These are phyloP conservation scores for Spondyliosoma cantharus DNA, from an alignment of 2,797 vertebrate genomes.

Conservation along the genomic window DNA sequence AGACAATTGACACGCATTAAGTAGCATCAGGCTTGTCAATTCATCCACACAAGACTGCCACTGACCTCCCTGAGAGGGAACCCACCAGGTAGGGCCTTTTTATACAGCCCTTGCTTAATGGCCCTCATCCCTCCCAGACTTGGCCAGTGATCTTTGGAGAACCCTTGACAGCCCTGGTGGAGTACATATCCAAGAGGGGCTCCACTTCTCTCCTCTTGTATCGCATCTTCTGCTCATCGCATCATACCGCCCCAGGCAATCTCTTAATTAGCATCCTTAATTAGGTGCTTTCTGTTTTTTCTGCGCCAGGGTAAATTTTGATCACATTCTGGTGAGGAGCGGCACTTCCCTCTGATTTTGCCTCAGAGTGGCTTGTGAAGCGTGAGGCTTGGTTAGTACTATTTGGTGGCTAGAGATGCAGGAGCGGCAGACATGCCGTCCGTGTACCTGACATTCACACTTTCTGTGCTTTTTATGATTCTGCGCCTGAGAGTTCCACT, in stretches of 20 bases:
- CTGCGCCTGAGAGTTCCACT: background rate
- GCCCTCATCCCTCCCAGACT: conserved; percentile 66
- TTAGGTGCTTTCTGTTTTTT: conserved; percentile 74
- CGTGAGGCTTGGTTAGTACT: conserved; percentile 8
- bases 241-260: conserved; percentile 65
- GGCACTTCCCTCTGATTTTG: conserved; percentile 48
- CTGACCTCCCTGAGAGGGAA: conserved; percentile 62
- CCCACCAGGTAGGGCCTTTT: conserved; percentile 66
- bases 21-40: conserved; percentile 59
- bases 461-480: background rate
- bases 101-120: conserved; percentile 61
- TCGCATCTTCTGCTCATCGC: conserved; percentile 61
- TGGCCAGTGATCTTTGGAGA: conserved; percentile 65
- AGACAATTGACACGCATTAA: conserved; percentile 66
- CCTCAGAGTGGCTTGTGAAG: conserved; percentile 28
- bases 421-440: conserved; percentile 6
- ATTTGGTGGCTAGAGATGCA: background rate
- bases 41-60: conserved; percentile 54
- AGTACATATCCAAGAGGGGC: conserved; percentile 56
- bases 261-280: conserved; percentile 81
- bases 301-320: conserved; percentile 68
- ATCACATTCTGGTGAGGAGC: conserved; percentile 65
- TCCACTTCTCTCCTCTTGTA: conserved; percentile 66
- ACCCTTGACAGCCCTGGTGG: conserved; percentile 69
- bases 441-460: background rate